These are phyloP conservation scores for Lampropteryx suffumata DNA, from an alignment of 2,888 invertebrate species.

Conservation along the genomic window DNA sequence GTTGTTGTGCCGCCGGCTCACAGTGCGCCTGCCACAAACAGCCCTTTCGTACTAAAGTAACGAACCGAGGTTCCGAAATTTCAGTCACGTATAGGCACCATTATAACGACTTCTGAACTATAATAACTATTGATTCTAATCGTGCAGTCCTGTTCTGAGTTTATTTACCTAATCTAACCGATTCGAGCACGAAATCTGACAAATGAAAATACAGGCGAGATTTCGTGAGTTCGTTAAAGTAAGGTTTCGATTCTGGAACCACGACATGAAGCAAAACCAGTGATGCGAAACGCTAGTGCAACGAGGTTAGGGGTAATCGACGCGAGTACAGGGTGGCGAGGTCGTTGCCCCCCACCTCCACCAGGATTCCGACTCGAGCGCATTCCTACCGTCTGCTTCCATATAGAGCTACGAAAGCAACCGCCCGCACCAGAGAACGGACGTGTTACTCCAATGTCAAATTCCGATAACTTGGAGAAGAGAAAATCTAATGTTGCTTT, in stretches of 20 bases:
- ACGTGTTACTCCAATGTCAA: constrained; percentile 27
- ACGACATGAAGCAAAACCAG: constrained; percentile 22
- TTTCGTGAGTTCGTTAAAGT: neutral
- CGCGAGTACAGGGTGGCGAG: constrained; percentile 51
- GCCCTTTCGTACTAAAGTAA: too few species aligned
- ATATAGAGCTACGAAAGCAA: constrained; percentile 49
- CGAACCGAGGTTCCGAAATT: too few species aligned
- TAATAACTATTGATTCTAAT: too few species aligned
- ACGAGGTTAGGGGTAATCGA: constrained; percentile 30
- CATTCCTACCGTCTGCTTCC: constrained; percentile 56
- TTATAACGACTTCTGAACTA: too few species aligned
- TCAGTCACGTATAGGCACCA: too few species aligned
- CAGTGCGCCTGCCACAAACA: too few species aligned
- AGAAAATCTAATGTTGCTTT: constrained; percentile 10
- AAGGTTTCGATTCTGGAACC: constrained; percentile 2
- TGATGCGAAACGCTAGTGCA: constrained; percentile 33
- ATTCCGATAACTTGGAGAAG: constrained; percentile 13
- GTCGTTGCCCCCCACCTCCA: constrained; percentile 62
- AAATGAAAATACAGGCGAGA: neutral
- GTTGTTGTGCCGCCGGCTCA: too few species aligned
- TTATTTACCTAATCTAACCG: too few species aligned
- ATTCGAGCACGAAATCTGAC: neutral
- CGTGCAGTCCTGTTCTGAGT: too few species aligned
- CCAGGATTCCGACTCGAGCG: constrained; percentile 65
- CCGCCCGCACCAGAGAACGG: constrained; percentile 33